phyloP scores from a whole-genome alignment of 2,888 invertebrate species.

The Dascillus cervinus region DNA sequence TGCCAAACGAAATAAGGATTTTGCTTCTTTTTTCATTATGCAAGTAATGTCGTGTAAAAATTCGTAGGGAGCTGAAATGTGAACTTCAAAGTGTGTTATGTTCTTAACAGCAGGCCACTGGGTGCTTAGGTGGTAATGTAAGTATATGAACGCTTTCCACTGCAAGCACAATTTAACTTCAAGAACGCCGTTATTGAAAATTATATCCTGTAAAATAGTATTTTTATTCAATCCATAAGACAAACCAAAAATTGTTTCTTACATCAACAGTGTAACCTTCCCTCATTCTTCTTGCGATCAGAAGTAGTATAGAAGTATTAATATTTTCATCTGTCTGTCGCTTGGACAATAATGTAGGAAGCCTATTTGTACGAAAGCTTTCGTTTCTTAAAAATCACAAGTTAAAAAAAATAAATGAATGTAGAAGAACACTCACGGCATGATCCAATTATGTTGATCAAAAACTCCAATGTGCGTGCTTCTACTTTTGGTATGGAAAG shows the following conservation, averaged over 20 bases:
- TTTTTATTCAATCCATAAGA: slow-evolving; percentile 10
- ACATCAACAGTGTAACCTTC: slow-evolving; percentile 68
- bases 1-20: slow-evolving; percentile 57
- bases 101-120: slow-evolving; percentile 50
- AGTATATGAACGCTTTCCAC: slow-evolving; percentile 64
- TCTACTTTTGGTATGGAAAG: slow-evolving; percentile 23
- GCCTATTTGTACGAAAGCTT: slow-evolving; percentile 49
- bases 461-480: neutral
- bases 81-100: slow-evolving; percentile 37
- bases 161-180: slow-evolving; percentile 59
- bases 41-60: slow-evolving; percentile 69
- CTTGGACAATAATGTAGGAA: slow-evolving; percentile 50
- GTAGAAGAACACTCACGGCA: slow-evolving; percentile 7
- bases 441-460: slow-evolving; percentile 8
- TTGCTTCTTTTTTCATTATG: slow-evolving; percentile 52
- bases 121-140: slow-evolving; percentile 57
- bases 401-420: slow-evolving; percentile 1
- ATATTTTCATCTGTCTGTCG: slow-evolving; percentile 58
- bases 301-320: slow-evolving; percentile 52
- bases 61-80: slow-evolving; percentile 55
- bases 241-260: slow-evolving; percentile 19
- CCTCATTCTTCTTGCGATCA: slow-evolving; percentile 63
- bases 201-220: slow-evolving; percentile 43
- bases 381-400: slow-evolving; percentile 41
- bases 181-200: slow-evolving; percentile 47